Evolutionary conservation across 2,888 invertebrate genomes (phyloP).

Genomic region (Papilio demoleus): DNA sequence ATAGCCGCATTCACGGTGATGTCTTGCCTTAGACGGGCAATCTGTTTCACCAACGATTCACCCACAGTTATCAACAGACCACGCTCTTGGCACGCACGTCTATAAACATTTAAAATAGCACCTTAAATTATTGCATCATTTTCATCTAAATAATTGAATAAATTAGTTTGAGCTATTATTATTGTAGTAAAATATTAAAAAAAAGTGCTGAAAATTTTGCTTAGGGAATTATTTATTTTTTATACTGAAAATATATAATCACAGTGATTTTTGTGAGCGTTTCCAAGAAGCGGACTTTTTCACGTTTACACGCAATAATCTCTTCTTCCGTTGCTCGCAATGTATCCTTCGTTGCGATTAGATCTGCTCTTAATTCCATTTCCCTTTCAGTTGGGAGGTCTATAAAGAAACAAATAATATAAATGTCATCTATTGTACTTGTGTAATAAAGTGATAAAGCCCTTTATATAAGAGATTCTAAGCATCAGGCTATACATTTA

Average conservation of each 20-base stretch:
- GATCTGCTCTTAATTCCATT: slow-evolving; percentile 74
- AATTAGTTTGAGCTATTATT: no score
- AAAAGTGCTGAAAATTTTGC: no score
- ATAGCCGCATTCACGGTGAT: slow-evolving; percentile 55
- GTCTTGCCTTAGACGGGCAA: slow-evolving; percentile 67
- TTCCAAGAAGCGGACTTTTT: slow-evolving; percentile 76
- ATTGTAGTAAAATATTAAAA: no score
- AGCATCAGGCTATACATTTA: no score
- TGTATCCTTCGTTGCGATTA: slow-evolving; percentile 75
- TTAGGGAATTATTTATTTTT: no score
- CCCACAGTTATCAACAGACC: slow-evolving; percentile 65
- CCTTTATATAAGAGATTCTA: no score
- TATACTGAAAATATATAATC: slow-evolving; percentile 47
- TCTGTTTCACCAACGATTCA: slow-evolving; percentile 70
- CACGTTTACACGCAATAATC: slow-evolving; percentile 66
- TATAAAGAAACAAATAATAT: slow-evolving; percentile 47
- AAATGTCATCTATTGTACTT: no score
- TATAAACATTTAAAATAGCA: no score
- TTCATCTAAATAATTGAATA: no score
- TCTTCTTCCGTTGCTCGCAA: slow-evolving; percentile 73
- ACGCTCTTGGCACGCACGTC: slow-evolving; percentile 67
- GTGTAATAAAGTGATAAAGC: no score
- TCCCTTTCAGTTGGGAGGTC: slow-evolving; percentile 75
- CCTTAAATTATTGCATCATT: no score
- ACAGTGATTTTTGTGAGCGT: slow-evolving; percentile 74